Percentiles rank a stretch among this genome's conserved stretches.
Conservation (phyloP, 2,888 invertebrate genomes). For the Thumatha senex region DNA sequence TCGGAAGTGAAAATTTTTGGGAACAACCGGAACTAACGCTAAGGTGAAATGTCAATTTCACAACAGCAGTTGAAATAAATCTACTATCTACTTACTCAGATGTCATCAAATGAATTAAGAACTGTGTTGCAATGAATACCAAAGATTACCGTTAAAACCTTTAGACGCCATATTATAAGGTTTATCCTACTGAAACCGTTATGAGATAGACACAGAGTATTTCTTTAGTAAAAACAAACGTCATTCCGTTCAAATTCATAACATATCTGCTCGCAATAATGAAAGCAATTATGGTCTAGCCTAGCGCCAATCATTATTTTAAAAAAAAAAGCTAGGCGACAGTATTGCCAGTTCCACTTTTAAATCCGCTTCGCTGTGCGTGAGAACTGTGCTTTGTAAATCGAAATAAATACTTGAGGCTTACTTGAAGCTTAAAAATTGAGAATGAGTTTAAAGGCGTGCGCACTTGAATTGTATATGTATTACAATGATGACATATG, state of each 20-base stretch:
- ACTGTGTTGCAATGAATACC: neutral
- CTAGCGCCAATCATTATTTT: constrained; percentile 1
- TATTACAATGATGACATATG: no score
- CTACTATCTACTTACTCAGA: neutral
- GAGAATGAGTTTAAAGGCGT: neutral
- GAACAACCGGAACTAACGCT: no score
- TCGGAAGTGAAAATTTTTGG: no score
- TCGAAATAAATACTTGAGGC: constrained; percentile 7
- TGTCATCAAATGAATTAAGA: neutral
- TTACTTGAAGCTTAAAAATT: no score
- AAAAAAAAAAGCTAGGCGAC: constrained; percentile 16
- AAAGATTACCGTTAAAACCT: neutral
- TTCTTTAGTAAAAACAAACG: neutral
- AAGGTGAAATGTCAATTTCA: no score
- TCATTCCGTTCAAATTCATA: neutral
- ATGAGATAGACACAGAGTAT: neutral
- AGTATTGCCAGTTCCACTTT: constrained; percentile 20
- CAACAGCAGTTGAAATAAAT: no score
- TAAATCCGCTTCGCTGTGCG: constrained; percentile 18
- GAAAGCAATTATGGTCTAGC: constrained; percentile 11
- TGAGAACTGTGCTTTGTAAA: constrained; percentile 35
- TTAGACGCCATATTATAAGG: neutral
- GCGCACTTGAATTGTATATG: constrained; percentile 1
- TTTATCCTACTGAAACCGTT: neutral
- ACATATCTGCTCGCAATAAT: neutral